Conservation (phyloP, 2,797 vertebrate genomes). For the Onychomys arenicola region DNA sequence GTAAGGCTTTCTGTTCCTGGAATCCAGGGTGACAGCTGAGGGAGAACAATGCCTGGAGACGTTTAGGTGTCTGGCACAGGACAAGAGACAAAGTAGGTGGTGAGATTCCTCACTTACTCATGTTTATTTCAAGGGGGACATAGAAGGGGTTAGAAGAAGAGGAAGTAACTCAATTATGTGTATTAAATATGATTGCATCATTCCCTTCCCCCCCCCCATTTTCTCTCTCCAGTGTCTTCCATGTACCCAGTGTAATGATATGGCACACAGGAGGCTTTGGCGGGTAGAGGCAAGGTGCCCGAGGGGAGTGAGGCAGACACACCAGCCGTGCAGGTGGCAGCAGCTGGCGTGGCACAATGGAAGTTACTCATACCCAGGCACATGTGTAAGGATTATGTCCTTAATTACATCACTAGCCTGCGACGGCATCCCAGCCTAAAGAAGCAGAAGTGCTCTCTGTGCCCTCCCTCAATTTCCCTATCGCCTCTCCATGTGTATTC, state of each 20-base stretch:
- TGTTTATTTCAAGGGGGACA: not conserved
- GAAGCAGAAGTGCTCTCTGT: too few species aligned
- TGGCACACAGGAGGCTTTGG: too few species aligned
- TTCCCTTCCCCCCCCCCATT: not conserved
- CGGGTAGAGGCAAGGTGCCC: too few species aligned
- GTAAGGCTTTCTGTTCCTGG: not conserved
- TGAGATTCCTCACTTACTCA: not conserved
- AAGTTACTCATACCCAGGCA: too few species aligned
- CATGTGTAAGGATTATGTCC: too few species aligned
- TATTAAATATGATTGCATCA: not conserved
- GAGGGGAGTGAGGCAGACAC: too few species aligned
- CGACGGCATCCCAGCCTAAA: too few species aligned
- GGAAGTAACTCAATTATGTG: not conserved
- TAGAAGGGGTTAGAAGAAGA: not conserved
- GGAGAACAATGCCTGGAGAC: not conserved
- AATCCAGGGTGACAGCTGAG: not conserved
- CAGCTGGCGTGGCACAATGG: too few species aligned
- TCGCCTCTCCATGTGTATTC: too few species aligned
- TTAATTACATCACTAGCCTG: too few species aligned
- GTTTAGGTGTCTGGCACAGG: not conserved
- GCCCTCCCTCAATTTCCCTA: too few species aligned
- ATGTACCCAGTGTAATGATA: not conserved
- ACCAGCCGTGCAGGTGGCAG: too few species aligned
- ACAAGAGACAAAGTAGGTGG: not conserved
- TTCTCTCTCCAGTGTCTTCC: not conserved